Conservation (phyloP, 1,140 invertebrate species). For the Tetragonula clypearis region DNA sequence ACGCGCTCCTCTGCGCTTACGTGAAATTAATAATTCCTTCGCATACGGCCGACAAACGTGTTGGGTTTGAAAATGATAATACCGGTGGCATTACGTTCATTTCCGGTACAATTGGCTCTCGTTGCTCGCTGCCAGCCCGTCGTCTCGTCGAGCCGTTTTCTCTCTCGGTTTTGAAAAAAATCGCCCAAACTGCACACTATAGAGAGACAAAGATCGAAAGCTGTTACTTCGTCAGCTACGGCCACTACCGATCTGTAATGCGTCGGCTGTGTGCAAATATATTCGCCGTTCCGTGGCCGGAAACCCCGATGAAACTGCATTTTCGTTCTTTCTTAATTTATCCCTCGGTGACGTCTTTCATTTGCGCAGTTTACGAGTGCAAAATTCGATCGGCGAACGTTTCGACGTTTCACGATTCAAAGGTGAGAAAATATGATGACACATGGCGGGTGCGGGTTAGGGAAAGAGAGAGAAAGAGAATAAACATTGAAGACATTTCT, state of each 20-base stretch:
- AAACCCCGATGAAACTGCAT: neutral
- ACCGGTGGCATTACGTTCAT: constrained; percentile 5
- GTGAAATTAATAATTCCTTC: constrained; percentile 46
- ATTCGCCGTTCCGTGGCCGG: neutral
- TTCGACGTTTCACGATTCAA: neutral
- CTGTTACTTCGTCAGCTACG: neutral
- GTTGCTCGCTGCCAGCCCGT: neutral
- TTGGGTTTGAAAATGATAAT: constrained; percentile 38
- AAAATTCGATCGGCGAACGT: neutral
- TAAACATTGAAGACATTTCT: too few relatives aligned
- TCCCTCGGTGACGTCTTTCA: constrained; percentile 6
- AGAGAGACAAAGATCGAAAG: neutral
- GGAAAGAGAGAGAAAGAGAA: too few relatives aligned
- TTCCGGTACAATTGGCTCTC: constrained; percentile 34
- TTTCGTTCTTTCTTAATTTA: constrained; percentile 3
- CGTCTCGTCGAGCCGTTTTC: constrained; percentile 34
- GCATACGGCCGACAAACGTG: constrained; percentile 20
- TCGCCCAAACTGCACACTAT: too few relatives aligned
- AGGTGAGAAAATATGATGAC: neutral
- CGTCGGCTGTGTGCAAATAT: too few relatives aligned
- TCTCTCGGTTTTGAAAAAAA: constrained; percentile 17
- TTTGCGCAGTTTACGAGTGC: neutral
- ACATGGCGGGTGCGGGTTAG: too few relatives aligned
- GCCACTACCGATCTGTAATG: too few relatives aligned
- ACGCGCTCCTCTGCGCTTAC: neutral